Evolutionary conservation across 35 echinoderm and acorn worm genomes (phyloP), one percentile per base, ranked within the genome.

Genomic region (Apostichopus parvimensis): DNA sequence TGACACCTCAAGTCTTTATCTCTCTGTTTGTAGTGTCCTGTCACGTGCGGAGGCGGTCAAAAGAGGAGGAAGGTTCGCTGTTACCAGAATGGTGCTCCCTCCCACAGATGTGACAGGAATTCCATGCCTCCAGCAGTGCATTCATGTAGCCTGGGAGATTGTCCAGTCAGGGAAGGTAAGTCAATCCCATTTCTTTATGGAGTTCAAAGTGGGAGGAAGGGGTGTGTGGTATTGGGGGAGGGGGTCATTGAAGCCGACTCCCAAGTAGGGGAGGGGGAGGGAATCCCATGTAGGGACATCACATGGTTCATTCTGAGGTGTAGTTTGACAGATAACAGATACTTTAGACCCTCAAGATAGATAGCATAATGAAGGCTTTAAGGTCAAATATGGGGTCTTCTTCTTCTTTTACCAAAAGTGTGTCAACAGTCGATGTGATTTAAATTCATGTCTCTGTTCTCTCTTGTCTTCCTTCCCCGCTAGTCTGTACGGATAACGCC

Each of bases 11-110:
- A 9, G 58, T 61, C 12, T n/a, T 6, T 80, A 15, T 53, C 15
- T 45, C 34, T 45, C 34, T 45, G 4, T 18, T 91, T 65, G 1
- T 82, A 93, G 92, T 93, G 92, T 20, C 87, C 92, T 45, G 80
- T 15, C 1, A 86, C 79, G 52, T 93, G 92, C 17, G 92, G 92
- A 1, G 68, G 75, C 6, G 92, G 92, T 60, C n/a, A 85, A 1
- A 56, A 24, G 25, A 9, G 55, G 13, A 28, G 92, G 57, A 83
- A 93, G 54, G 92, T 93, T 4, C 70, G 64, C 10, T 93, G 92
- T 73, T 93, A 93, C 24, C 18, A 85, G 12, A 56, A 78, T 75
- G 26, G 80, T 59, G 45, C 77, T 5, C 54, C 56, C 1, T 84
- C 81, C 52, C 57, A 9, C 4, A 84, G 54, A 18, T 84, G 81